Conservation (phyloP, 2,113 vertebrate genomes). For the Diadophis punctatus region DNA sequence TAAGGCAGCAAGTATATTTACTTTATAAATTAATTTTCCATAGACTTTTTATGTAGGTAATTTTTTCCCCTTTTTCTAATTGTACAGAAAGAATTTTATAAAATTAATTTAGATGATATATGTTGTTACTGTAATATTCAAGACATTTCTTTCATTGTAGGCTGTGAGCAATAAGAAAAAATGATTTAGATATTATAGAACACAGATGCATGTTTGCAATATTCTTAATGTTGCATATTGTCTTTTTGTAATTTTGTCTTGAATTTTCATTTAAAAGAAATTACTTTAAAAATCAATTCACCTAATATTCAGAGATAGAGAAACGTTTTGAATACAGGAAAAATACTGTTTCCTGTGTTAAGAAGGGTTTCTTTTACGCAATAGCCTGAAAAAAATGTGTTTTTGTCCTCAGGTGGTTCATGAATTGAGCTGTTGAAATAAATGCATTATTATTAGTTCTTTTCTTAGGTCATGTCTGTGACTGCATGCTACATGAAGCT, state of each 20-base stretch:
- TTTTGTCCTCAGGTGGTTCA: background rate
- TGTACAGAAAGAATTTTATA: background rate
- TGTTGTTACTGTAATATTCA: constrained; percentile 12
- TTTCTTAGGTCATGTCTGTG: background rate
- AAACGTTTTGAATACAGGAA: background rate
- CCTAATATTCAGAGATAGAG: background rate
- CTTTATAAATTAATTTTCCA: background rate
- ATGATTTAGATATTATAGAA: background rate
- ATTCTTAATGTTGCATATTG: background rate
- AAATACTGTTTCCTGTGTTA: background rate
- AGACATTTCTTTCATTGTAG: background rate
- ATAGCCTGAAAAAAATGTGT: background rate
- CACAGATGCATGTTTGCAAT: background rate
- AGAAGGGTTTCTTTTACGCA: background rate
- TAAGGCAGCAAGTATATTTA: background rate
- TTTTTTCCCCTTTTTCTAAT: constrained; percentile 6
- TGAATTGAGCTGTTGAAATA: background rate
- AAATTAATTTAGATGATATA: background rate
- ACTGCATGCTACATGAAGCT: background rate
- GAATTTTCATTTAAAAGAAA: background rate
- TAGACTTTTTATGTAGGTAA: background rate
- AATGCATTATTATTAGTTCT: background rate
- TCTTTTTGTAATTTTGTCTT: background rate
- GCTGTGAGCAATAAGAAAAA: too few species aligned
- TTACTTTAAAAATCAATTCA: background rate